Conservation (phyloP, 2,888 invertebrate genomes). For the Ophion costatus region DNA sequence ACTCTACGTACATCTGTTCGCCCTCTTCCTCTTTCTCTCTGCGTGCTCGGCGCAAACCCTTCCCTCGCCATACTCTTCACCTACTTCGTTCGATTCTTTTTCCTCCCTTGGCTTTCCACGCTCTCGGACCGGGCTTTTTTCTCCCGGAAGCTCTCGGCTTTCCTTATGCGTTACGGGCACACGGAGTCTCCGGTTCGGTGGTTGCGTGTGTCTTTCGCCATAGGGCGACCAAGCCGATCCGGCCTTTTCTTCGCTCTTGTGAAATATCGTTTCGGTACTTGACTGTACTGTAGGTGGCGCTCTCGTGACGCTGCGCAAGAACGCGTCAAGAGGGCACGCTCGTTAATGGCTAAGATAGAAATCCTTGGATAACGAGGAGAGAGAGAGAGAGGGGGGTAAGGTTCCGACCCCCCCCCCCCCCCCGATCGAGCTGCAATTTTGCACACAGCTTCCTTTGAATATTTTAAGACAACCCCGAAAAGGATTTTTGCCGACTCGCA, state of each 20-base stretch:
- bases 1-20: conserved; percentile 54
- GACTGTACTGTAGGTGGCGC: conserved; percentile 28
- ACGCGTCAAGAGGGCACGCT: conserved; percentile 32
- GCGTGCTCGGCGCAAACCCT: conserved; percentile 40
- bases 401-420: too few species aligned
- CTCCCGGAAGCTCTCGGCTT: conserved; percentile 6
- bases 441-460: too few species aligned
- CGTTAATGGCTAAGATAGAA: conserved; percentile 53
- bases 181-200: not conserved
- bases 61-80: conserved; percentile 34
- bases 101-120: not conserved
- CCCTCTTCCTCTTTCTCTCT: conserved; percentile 15
- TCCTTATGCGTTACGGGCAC: not conserved
- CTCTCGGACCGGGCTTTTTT: not conserved
- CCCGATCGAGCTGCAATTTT: too few species aligned
- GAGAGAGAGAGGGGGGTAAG: not conserved
- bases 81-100: conserved; percentile 24
- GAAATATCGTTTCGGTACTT: conserved; percentile 55
- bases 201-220: conserved; percentile 4
- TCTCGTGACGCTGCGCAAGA: conserved; percentile 22
- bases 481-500: too few species aligned
- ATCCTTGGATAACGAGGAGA: conserved; percentile 51
- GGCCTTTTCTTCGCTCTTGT: conserved; percentile 51
- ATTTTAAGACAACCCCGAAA: too few species aligned
- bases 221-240: conserved; percentile 17